Conservation (phyloP, 2,888 invertebrate genomes). For the Leucania comma region DNA sequence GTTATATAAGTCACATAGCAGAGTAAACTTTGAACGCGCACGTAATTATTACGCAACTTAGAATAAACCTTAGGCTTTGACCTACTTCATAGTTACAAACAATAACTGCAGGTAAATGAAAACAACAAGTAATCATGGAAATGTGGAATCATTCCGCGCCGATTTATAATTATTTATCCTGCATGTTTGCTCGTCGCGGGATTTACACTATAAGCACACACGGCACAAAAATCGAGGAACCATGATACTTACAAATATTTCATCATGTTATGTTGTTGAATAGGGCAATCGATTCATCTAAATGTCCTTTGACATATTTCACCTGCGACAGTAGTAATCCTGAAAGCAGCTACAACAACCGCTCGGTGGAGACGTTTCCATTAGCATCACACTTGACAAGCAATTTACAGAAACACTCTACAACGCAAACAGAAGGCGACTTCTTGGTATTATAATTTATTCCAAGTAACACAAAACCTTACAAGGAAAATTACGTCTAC, state of each 20-base stretch:
- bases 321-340: not conserved
- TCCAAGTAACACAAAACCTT: not conserved
- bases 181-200: constrained; percentile 43
- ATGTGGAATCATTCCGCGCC: constrained; percentile 40
- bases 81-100: constrained; percentile 7
- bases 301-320: not conserved
- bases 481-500: not conserved
- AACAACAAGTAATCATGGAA: constrained; percentile 42
- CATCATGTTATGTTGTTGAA: not conserved
- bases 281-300: no score
- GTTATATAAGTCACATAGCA: no score
- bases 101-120: constrained; percentile 8
- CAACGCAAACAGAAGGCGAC: not conserved
- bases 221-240: constrained; percentile 32
- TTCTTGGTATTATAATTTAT: not conserved
- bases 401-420: not conserved
- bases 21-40: not conserved
- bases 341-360: not conserved
- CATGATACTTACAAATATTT: not conserved
- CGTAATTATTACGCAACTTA: not conserved
- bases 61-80: not conserved
- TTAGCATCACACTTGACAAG: constrained; percentile 15
- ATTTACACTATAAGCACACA: constrained; percentile 16
- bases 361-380: not conserved
- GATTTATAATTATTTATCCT: constrained; percentile 61